A percentile compares a stretch with the other conserved stretches of the same genome.
Conservation (phyloP, 2,888 invertebrate genomes). For the Cheiracanthium punctorium region DNA sequence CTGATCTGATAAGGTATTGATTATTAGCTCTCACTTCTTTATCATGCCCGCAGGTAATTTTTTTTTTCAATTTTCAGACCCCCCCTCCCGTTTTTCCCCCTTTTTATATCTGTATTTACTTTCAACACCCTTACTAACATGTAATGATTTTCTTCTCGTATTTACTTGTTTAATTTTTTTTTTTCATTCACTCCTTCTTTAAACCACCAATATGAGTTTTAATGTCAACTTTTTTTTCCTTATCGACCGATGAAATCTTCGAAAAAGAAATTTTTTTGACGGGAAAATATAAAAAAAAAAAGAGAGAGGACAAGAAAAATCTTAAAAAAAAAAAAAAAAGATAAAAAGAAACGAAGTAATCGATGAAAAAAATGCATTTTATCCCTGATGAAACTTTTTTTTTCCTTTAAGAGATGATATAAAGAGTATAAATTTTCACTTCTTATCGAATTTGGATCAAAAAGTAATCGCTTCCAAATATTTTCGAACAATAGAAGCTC, state of each 20-base stretch:
- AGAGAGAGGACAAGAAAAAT: not conserved
- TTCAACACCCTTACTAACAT: no score
- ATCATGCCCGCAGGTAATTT: not conserved
- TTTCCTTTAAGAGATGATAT: constrained; percentile 9
- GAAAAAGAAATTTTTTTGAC: not conserved
- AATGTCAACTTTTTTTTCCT: constrained; percentile 5
- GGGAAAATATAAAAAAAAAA: not conserved
- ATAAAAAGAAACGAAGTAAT: not conserved
- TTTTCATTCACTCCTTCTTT: no score
- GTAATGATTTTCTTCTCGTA: no score
- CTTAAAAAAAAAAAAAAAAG: no score
- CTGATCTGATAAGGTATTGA: not conserved
- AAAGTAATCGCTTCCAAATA: constrained; percentile 56
- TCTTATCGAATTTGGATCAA: constrained; percentile 51
- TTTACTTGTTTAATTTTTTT: no score
- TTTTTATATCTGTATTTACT: no score
- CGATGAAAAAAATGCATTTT: not conserved
- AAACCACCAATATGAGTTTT: not conserved
- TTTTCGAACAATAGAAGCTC: constrained; percentile 36
- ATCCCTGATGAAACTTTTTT: constrained; percentile 13
- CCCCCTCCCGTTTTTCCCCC: no score
- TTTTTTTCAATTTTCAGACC: not conserved
- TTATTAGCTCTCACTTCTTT: not conserved
- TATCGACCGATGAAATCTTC: not conserved
- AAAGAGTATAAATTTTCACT: constrained; percentile 30